Evolutionary conservation across 2,113 vertebrate genomes (phyloP), one percentile per base, ranked within the genome.

Genomic region (Piprites chloris): DNA sequence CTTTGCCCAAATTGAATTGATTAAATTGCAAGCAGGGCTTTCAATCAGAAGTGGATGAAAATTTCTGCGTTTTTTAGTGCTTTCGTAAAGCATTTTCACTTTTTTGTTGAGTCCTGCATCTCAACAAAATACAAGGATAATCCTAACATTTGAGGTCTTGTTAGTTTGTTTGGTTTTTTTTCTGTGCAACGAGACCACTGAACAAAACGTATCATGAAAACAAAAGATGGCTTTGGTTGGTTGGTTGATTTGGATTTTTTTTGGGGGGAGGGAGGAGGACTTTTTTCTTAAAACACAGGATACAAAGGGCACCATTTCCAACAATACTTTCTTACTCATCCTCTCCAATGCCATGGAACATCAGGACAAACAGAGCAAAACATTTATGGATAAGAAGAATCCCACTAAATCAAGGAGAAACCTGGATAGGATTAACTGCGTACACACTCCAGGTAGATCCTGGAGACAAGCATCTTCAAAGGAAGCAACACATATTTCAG

Each of bases 181-280:
- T 30, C 30, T 65, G 15, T 24, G 28, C 47, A 76, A 86, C 21
- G 6, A 37, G 33, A 82, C 6, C 28, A 61, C 20, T 2, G 2
- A 13, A 59, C 4, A 28, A 79, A 78, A 65, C 3, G 2, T 11
- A 88, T 20, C 3, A 46, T 2, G 32, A 58, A 79, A 83, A 73
- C 13, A 83, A 69, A 59, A 26, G 27, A 5, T 84, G 37, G 13
- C 4, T 44, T 10, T 74, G 12, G 61, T 39, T 65, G 35, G 26
- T 5, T 77, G 30, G 17, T 68, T 37, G 22, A 19, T 39, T 17
- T 39, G n/a, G 27, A 0, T 7, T 39, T 58, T 24, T 28, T 49
- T 5, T 7, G 4, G 19, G 27, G 6, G 18, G 4, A 5, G 22
- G 2, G 2, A 13, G 3, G 4, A 24, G 11, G 7, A 23, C 55